Percentiles rank a stretch among this genome's conserved stretches.
These are phyloP conservation scores for Oreohelix idahoensis DNA, from an alignment of 1,140 invertebrate species.

Conservation along the genomic window DNA sequence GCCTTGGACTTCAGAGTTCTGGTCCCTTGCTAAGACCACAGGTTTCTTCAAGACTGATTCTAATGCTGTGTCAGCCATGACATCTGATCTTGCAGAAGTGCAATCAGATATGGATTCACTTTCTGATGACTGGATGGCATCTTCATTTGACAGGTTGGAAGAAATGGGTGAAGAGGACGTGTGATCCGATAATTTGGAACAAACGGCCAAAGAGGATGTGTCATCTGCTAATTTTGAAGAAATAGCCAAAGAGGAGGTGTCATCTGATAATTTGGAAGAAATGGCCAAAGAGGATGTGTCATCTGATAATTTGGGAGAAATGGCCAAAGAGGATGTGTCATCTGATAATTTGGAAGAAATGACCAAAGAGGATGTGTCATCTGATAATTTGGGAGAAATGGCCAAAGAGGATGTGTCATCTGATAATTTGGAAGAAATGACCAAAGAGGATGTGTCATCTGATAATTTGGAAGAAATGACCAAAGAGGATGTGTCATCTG, in stretches of 20 bases:
- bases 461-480: not conserved
- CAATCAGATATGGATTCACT: not conserved
- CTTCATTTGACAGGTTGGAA: not conserved
- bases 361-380: too few relatives aligned
- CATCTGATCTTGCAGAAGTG: not conserved
- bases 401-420: not conserved
- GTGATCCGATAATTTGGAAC: not conserved
- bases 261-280: not conserved
- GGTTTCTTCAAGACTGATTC: not conserved
- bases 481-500: not conserved
- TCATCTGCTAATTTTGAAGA: not conserved
- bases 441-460: too few relatives aligned
- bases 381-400: not conserved
- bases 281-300: too few relatives aligned
- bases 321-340: not conserved
- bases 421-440: not conserved
- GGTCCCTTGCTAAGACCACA: not conserved
- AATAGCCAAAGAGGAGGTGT: not conserved
- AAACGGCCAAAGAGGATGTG: too few relatives aligned
- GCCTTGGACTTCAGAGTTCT: not conserved
- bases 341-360: not conserved
- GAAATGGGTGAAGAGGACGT: not conserved
- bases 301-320: not conserved
- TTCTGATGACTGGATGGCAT: not conserved
- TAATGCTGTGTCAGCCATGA: not conserved